A percentile compares a stretch with the other conserved stretches of the same genome.
Evolutionary conservation across 1,140 invertebrate species (phyloP).

Genomic region (Laupala kohalensis): DNA sequence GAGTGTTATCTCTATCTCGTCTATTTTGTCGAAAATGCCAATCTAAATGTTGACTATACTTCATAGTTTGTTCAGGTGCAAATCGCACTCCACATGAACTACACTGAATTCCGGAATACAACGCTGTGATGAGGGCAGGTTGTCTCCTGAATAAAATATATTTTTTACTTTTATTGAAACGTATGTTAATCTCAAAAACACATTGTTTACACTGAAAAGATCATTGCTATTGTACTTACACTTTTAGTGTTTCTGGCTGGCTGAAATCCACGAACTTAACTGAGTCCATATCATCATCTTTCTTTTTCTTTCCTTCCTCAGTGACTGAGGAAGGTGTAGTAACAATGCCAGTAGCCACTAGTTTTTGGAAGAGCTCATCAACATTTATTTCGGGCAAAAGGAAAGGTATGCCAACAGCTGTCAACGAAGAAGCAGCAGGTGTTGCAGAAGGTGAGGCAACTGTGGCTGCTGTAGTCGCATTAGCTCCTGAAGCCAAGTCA

Average conservation of each 20-base stretch:
- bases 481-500: not conserved
- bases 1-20: slow-evolving; percentile 66
- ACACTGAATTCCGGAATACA: slow-evolving; percentile 87
- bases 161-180: slow-evolving; percentile 9
- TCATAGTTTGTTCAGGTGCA: slow-evolving; percentile 69
- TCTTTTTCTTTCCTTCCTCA: slow-evolving; percentile 34
- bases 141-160: slow-evolving; percentile 39
- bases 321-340: slow-evolving; percentile 25
- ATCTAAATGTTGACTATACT: slow-evolving; percentile 85
- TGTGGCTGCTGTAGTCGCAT: not conserved
- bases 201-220: too few relatives aligned
- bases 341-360: slow-evolving; percentile 74
- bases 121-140: slow-evolving; percentile 43
- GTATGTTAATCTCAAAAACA: too few relatives aligned
- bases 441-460: not conserved
- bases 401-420: slow-evolving; percentile 16
- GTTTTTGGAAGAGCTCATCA: slow-evolving; percentile 66
- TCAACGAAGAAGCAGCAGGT: not conserved
- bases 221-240: slow-evolving; percentile 38
- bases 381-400: slow-evolving; percentile 47
- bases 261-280: slow-evolving; percentile 48
- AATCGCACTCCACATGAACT: slow-evolving; percentile 86
- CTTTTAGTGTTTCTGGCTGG: slow-evolving; percentile 59
- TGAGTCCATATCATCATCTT: slow-evolving; percentile 27
- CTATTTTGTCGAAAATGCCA: slow-evolving; percentile 95